A percentile compares a stretch with the other conserved stretches of the same genome.
phyloP scores from a whole-genome alignment of 2,797 vertebrate genomes.

The Pangasius mekongensis region DNA sequence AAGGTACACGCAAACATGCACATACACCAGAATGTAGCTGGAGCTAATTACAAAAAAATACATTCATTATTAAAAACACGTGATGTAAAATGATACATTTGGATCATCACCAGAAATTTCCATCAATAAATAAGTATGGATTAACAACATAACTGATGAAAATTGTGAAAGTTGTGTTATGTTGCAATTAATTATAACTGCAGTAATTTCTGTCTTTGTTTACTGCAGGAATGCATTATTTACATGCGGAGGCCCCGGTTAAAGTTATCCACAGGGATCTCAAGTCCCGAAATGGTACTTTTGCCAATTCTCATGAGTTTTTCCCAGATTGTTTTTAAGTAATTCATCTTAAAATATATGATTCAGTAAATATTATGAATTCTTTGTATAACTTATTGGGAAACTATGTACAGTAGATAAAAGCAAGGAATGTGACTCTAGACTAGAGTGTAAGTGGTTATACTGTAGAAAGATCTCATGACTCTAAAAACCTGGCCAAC shows the following conservation, averaged over 20 bases:
- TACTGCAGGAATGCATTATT: conserved; percentile 92
- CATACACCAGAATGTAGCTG: background rate
- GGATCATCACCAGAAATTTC: background rate
- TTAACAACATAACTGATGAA: background rate
- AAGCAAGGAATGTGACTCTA: background rate
- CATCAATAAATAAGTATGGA: background rate
- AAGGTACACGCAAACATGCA: conserved; percentile 77
- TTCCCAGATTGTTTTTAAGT: background rate
- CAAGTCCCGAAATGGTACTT: conserved; percentile 96
- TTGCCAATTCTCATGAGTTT: background rate
- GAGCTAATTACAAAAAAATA: background rate
- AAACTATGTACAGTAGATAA: background rate
- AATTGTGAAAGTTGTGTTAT: background rate
- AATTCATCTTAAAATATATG: background rate
- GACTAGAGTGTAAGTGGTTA: background rate
- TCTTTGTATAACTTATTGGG: background rate
- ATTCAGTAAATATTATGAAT: background rate
- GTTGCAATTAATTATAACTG: conserved; percentile 78
- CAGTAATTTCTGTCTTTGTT: conserved; percentile 80
- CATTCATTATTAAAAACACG: background rate
- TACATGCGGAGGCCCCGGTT: conserved; percentile 95
- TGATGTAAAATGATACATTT: background rate
- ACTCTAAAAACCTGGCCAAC: background rate
- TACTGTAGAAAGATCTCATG: background rate
- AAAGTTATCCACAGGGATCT: conserved; percentile 98